These are phyloP conservation scores for Sebastes baramenuke DNA, from an alignment of 2,797 vertebrate species.

Conservation along the genomic window DNA sequence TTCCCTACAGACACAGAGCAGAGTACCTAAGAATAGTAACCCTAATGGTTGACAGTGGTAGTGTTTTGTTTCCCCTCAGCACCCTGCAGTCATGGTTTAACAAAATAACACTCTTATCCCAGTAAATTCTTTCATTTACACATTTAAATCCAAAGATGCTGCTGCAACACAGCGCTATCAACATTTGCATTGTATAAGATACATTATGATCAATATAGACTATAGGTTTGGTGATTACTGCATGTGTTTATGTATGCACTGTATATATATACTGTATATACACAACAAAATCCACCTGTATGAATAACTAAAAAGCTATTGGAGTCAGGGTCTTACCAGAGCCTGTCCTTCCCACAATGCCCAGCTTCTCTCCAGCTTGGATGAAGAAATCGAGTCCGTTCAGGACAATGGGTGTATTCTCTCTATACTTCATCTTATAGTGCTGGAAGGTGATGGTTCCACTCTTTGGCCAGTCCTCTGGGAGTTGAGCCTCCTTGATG, in stretches of 20 bases:
- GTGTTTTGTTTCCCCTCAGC: neutral
- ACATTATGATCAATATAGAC: neutral
- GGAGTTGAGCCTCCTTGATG: slow-evolving; percentile 58
- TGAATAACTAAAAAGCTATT: neutral
- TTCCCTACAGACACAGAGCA: slow-evolving; percentile 78
- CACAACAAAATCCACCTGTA: neutral
- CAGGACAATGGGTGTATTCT: slow-evolving; percentile 84
- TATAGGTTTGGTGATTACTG: neutral
- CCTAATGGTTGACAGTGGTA: too few relatives aligned
- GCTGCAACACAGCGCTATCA: neutral
- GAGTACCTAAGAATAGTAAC: neutral
- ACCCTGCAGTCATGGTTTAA: neutral
- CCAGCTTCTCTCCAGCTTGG: slow-evolving; percentile 81
- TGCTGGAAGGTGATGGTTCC: slow-evolving; percentile 83
- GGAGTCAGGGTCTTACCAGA: slow-evolving; percentile 78
- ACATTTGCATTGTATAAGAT: neutral
- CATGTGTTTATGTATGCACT: too few relatives aligned
- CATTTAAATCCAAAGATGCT: neutral
- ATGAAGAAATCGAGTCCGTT: slow-evolving; percentile 78
- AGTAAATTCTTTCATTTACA: neutral
- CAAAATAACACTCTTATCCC: neutral
- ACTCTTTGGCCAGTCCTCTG: slow-evolving; percentile 77
- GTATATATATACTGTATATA: too few relatives aligned
- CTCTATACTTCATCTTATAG: slow-evolving; percentile 87
- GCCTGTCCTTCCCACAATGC: slow-evolving; percentile 87